Evolutionary conservation across 2,888 invertebrate genomes (phyloP).

Genomic region (Scelioninae gen. 1): DNA sequence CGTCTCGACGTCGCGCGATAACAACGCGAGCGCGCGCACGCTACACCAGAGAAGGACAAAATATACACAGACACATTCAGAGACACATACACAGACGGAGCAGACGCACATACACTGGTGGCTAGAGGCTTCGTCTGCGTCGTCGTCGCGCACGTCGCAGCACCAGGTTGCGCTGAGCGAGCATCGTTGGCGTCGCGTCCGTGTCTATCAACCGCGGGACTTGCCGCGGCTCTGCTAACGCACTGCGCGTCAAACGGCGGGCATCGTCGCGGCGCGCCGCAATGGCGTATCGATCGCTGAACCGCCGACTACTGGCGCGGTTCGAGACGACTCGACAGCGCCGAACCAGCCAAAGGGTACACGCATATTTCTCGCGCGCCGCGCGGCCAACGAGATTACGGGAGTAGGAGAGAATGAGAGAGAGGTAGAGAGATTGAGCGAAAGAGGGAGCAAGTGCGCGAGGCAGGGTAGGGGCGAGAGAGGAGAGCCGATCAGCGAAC

Average conservation of each 20-base stretch:
- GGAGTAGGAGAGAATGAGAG: slow-evolving; percentile 20
- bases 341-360: slow-evolving; percentile 75
- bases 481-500: slow-evolving; percentile 53
- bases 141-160: slow-evolving; percentile 52
- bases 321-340: slow-evolving; percentile 66
- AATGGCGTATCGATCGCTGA: slow-evolving; percentile 82
- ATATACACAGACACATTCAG: slow-evolving; percentile 24
- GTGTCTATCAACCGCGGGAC: slow-evolving; percentile 56
- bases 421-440: neutral
- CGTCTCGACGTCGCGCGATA: slow-evolving; percentile 61
- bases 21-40: slow-evolving; percentile 38
- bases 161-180: slow-evolving; percentile 41
- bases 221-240: no score
- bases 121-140: slow-evolving; percentile 47
- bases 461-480: neutral
- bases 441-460: neutral
- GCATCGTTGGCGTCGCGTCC: slow-evolving; percentile 40
- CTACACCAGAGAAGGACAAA: no score
- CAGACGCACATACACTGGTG: slow-evolving; percentile 37
- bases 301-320: slow-evolving; percentile 69
- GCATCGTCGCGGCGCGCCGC: slow-evolving; percentile 78
- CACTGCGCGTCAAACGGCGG: slow-evolving; percentile 73
- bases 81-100: slow-evolving; percentile 3
- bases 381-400: slow-evolving; percentile 60
- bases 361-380: slow-evolving; percentile 77